Base-by-base conservation (phyloP, 2,797 vertebrate genomes). In the Rhinella marina region DNA sequence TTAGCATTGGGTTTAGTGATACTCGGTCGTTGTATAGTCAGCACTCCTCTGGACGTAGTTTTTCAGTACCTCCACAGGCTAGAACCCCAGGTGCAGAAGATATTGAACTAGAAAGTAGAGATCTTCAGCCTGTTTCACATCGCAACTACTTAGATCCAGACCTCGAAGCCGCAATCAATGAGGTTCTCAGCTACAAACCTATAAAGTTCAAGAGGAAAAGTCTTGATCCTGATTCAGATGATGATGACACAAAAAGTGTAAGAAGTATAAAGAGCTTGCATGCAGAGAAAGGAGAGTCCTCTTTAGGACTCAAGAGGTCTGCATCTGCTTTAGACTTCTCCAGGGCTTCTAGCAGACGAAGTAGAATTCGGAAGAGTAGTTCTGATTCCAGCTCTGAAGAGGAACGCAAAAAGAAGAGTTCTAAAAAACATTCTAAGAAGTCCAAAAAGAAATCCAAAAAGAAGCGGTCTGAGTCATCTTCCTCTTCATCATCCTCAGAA, bases 161-260 rank as follows among this genome's bases (percentile, higher is more conserved):
- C 90, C 93, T 99, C 90, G 98, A 99, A 90, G 97, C 97, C 0
- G 97, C 98, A 87, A 99, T 99, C 92, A 96, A 96, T 0, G 98
- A 99, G 91, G 98, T 99, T 66, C 91, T 99, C 90, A 98, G 94
- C 92, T 99, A 97, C 92, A 97, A 97, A 90, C 97, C 97, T 0
- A 93, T 93, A 87, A 92, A 93, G n/a, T 96, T 96, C 87, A 96
- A 96, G 92, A 95, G 95, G 76, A 95, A 91, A 64, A 96, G 96
- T 90, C 92, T 96, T 85, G 97, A 96, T 77, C 96, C 96, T 0
- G 96, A 96, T 0, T 96, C 96, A 0, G 95, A 91, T 0, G 97
- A 96, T 0, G 95, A 94, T 0, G 93, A 92, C 21, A 88, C 90
- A 17, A 95, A 91, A 91, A 96, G 93, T 62, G 61, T 92, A 29